phyloP scores from a whole-genome alignment of 1,140 invertebrate species.

The Acromyrmex echinatior region DNA sequence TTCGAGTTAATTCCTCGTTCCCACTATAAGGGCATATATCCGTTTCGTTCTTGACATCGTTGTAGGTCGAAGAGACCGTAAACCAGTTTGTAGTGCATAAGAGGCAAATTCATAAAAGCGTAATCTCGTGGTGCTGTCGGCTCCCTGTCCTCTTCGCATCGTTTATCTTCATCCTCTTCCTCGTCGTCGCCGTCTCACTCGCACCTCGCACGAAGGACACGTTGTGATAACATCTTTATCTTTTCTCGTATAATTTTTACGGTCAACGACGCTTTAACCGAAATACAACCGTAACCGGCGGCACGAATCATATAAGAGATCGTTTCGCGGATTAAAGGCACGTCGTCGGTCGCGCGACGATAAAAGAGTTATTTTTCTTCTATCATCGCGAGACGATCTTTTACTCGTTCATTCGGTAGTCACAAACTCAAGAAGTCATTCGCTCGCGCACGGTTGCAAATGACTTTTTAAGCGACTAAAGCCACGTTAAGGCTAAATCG shows the following conservation, averaged over 20 bases:
- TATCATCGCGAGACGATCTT: conserved; percentile 2
- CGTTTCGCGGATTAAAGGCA: conserved; percentile 77
- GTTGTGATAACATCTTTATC: conserved; percentile 83
- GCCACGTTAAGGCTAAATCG: conserved; percentile 31
- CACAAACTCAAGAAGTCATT: conserved; percentile 50
- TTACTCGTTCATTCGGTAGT: conserved; percentile 12
- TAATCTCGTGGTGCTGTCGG: conserved; percentile 80
- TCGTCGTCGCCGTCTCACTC: conserved; percentile 42
- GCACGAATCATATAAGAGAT: conserved; percentile 80
- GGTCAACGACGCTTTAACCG: conserved; percentile 77
- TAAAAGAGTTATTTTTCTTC: conserved; percentile 74
- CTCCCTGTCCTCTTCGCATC: conserved; percentile 51
- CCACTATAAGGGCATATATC: background rate
- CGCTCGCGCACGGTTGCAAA: conserved; percentile 33
- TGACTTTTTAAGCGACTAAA: conserved; percentile 64
- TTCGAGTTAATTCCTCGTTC: conserved; percentile 47
- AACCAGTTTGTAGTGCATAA: conserved; percentile 80
- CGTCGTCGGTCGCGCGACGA: conserved; percentile 56
- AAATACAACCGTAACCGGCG: conserved; percentile 80
- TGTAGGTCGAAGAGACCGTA: conserved; percentile 64
- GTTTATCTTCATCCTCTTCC: background rate
- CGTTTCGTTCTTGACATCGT: conserved; percentile 33
- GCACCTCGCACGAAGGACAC: conserved; percentile 72
- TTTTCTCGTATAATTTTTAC: conserved; percentile 83
- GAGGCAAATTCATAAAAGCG: conserved; percentile 83